These are phyloP conservation scores for Okamejei kenojei DNA, from an alignment of 2,797 vertebrate species.

Conservation along the genomic window DNA sequence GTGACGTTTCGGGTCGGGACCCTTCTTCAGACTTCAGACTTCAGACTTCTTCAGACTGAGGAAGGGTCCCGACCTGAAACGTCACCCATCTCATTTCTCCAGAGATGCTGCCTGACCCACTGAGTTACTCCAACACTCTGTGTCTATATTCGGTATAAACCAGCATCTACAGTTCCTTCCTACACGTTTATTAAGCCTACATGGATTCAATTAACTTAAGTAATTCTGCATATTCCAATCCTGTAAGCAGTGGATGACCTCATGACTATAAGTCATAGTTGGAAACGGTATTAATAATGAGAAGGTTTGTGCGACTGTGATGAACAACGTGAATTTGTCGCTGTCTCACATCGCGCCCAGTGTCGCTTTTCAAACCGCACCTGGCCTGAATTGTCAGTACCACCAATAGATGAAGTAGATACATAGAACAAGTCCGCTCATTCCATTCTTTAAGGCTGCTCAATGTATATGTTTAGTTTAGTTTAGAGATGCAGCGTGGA, in stretches of 20 bases:
- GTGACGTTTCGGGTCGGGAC: no score
- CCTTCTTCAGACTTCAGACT: no score
- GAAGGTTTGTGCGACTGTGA: neutral
- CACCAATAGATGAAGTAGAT: neutral
- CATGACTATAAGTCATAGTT: conserved; percentile 17
- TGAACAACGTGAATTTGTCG: neutral
- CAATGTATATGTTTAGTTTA: neutral
- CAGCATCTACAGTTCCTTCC: no score
- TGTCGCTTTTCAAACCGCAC: neutral
- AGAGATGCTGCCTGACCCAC: no score
- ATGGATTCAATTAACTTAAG: neutral
- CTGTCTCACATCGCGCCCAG: neutral
- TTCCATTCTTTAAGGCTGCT: neutral
- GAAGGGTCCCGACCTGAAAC: no score
- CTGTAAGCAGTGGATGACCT: conserved; percentile 1
- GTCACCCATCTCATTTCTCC: no score
- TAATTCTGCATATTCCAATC: conserved; percentile 12
- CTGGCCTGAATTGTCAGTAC: neutral
- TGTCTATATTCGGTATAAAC: no score
- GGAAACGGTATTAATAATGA: conserved; percentile 1
- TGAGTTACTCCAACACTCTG: no score
- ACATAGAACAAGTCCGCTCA: neutral
- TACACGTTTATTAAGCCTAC: neutral
- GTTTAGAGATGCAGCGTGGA: no score
- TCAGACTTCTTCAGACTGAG: no score